These are phyloP conservation scores for Rattus rattus DNA, from an alignment of 2,113 vertebrate genomes.

Conservation along the genomic window DNA sequence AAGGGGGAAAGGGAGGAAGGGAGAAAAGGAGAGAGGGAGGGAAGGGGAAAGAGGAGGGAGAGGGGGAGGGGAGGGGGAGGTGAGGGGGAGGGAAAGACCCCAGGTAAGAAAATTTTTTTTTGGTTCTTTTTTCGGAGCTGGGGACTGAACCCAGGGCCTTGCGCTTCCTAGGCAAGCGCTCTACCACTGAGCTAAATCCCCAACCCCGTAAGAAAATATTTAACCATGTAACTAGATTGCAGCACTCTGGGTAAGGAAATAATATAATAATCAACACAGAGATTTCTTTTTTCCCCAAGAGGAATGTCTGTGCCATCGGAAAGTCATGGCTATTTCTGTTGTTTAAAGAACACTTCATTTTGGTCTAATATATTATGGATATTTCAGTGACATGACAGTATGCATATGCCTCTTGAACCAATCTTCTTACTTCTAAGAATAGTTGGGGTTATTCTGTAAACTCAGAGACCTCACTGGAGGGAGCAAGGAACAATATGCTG, in stretches of 20 bases:
- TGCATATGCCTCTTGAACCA: background rate
- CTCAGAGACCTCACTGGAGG: background rate
- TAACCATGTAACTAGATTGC: background rate
- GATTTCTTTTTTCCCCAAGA: background rate
- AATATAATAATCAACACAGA: background rate
- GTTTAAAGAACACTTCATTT: background rate
- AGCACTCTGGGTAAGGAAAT: background rate
- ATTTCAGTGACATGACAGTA: background rate
- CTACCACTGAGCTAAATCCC: too few species aligned
- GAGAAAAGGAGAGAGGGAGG: background rate
- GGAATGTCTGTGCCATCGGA: background rate
- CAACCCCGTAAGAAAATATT: background rate
- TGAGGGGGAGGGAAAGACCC: too few species aligned
- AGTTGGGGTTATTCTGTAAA: background rate
- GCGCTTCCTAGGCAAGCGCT: too few species aligned
- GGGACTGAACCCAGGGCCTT: too few species aligned
- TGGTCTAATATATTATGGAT: background rate
- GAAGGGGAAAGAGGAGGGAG: background rate
- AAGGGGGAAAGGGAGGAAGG: fast-evolving
- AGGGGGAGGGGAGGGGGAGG: background rate
- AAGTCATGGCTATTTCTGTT: background rate
- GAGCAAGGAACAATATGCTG: background rate
- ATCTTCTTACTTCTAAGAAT: background rate
- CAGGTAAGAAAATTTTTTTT: background rate
- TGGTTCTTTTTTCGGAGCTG: too few species aligned